Base-by-base conservation (phyloP, 2,888 invertebrate genomes). In the Cerceris ruficornis region DNA sequence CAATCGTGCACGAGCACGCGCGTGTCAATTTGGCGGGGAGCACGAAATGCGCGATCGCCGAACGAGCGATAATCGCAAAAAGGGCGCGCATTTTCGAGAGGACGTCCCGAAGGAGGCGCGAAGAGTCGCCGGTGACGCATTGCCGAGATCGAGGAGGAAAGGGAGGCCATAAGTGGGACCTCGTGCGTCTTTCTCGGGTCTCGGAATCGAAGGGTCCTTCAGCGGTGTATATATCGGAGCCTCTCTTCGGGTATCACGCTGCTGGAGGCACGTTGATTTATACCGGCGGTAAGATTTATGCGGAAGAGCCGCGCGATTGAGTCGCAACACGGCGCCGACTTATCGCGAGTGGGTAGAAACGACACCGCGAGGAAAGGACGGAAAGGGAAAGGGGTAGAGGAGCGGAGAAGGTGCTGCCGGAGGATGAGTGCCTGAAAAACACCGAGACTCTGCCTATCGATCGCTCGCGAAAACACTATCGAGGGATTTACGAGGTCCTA, bases 321-420 rank as follows among this genome's bases (percentile, higher is more conserved):
- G 92, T 92, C 90, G 89, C 91, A 91, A 92, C 92, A 92, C 89
- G 90, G 90, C 91, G 90, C 89, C 92, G 90, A 91, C 91, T 92
- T 92, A 92, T 92, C 90, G 91, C 89, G 89, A 91, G 91, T 92
- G 90, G 91, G 91, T 90, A 90, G 91, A 90, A 84, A 87, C 88
- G 88, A 90, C 85, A 81, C 74, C 81, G 85, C 80, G 71, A 74
- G 67, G 69, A 73, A 83, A 77, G 69, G 58, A 60, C 59, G 60
- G 39, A 42, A 49, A 13, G 52, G 41, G 61, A 75, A 70, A 71
- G 62, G 64, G 41, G 62, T 58, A 43, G 54, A 52, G 58, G 70
- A 64, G 15, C 54, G 7, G 0, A 54, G 64, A 39, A 68, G 58
- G 50, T 43, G 50, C 61, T 13, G 49, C 46, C 46, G 61, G 39